phyloP scores from a whole-genome alignment of 2,113 vertebrate species.

The Seriola aureovittata region DNA sequence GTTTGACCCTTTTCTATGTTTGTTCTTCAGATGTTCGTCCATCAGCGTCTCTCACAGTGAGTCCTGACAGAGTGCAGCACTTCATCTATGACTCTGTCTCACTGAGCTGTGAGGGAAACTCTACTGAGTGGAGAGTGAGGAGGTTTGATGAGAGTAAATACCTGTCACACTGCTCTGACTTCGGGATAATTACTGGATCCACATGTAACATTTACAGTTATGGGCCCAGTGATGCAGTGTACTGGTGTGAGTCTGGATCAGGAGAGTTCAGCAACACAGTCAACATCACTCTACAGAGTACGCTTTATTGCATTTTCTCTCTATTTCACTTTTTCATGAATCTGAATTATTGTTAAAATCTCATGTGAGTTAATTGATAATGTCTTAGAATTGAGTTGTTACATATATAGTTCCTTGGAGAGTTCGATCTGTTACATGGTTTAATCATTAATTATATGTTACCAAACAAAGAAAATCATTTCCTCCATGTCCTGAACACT shows the following conservation, averaged over 20 bases:
- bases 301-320: background rate
- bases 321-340: background rate
- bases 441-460: too few species aligned
- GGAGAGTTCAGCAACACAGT: slow-evolving; percentile 58
- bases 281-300: slow-evolving; percentile 37
- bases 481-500: too few species aligned
- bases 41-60: slow-evolving; percentile 37
- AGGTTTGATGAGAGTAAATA: accelerated
- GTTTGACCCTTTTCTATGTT: background rate
- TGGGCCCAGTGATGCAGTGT: background rate
- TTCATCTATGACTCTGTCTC: background rate
- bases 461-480: too few species aligned
- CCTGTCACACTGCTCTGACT: accelerated
- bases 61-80: slow-evolving; percentile 47
- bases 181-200: background rate
- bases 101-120: slow-evolving; percentile 53
- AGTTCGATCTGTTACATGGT: background rate
- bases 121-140: slow-evolving; percentile 43
- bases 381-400: background rate
- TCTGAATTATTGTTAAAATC: background rate
- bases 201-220: accelerated
- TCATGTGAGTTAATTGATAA: background rate
- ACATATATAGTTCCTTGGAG: background rate
- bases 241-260: slow-evolving; percentile 62
- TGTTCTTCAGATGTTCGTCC: slow-evolving; percentile 17